Evolutionary conservation across 1,140 invertebrate species (phyloP).

Genomic region (Drosophila athabasca): DNA sequence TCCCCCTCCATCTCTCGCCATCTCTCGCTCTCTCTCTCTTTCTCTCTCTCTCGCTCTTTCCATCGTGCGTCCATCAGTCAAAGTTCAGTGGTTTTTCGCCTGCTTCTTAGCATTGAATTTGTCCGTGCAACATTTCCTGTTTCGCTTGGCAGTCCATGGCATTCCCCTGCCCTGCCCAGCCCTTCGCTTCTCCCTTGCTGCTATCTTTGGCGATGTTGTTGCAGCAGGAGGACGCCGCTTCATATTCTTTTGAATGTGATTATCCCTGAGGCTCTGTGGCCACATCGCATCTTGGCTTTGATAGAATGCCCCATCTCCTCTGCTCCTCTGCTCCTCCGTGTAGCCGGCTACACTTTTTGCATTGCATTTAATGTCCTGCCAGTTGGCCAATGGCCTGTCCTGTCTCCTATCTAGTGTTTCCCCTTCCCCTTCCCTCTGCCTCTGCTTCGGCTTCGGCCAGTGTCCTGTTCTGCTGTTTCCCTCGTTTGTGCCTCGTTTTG

Average conservation of each 20-base stretch:
- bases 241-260: constrained; percentile 81
- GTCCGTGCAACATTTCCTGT: constrained; percentile 72
- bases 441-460: background rate
- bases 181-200: constrained; percentile 9
- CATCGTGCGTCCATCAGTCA: constrained; percentile 48
- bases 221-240: constrained; percentile 65
- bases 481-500: constrained; percentile 35
- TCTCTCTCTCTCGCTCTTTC: constrained; percentile 11
- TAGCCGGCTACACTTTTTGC: constrained; percentile 48
- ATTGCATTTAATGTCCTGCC: constrained; percentile 75
- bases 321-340: background rate
- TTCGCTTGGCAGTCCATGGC: constrained; percentile 40
- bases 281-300: constrained; percentile 70
- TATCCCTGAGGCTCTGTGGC: constrained; percentile 72
- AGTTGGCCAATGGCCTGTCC: constrained; percentile 60
- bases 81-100: constrained; percentile 49
- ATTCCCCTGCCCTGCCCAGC: background rate
- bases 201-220: constrained; percentile 70
- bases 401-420: constrained; percentile 20
- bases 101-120: constrained; percentile 36
- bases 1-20: too few species aligned
- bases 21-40: background rate
- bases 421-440: constrained; percentile 16
- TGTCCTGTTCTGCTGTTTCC: background rate
- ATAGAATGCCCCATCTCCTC: constrained; percentile 50